These are phyloP conservation scores for Misgurnus anguillicaudatus DNA, from an alignment of 2,113 vertebrate genomes.

Conservation along the genomic window DNA sequence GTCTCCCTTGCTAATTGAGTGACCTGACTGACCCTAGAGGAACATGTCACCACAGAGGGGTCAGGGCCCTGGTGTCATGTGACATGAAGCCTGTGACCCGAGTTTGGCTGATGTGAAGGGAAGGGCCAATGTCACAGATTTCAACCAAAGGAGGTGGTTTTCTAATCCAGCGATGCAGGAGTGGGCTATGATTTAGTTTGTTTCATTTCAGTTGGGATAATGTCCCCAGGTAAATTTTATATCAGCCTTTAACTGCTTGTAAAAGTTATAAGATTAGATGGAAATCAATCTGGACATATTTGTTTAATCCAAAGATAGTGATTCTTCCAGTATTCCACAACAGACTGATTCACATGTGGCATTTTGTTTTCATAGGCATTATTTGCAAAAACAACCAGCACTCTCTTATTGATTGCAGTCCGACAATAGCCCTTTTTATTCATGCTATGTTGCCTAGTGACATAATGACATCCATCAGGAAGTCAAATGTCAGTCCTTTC, in stretches of 20 bases:
- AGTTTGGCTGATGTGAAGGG: conserved; percentile 20
- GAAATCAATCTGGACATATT: no score
- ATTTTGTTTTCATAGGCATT: conserved; percentile 50
- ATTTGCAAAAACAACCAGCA: conserved; percentile 33
- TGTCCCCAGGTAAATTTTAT: no score
- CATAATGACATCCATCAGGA: conserved; percentile 75
- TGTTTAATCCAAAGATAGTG: background rate
- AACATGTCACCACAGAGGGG: conserved; percentile 61
- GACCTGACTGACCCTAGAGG: conserved; percentile 67
- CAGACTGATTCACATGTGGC: conserved; percentile 46
- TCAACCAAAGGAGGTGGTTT: background rate
- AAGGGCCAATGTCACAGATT: conserved; percentile 19
- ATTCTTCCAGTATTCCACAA: conserved; percentile 38
- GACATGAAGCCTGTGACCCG: conserved; percentile 53
- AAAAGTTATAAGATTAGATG: background rate
- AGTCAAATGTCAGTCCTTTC: conserved; percentile 69
- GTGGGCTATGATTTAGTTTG: background rate
- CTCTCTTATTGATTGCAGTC: conserved; percentile 32
- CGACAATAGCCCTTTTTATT: conserved; percentile 71
- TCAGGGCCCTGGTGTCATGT: conserved; percentile 52
- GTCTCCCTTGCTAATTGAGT: conserved; percentile 71
- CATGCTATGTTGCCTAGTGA: conserved; percentile 72
- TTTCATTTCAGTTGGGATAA: background rate
- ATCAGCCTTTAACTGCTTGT: no score
- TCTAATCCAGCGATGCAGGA: background rate